Percentiles rank a stretch among this genome's conserved stretches.
phyloP scores from a whole-genome alignment of 2,113 vertebrate species.

The Connochaetes taurinus region DNA sequence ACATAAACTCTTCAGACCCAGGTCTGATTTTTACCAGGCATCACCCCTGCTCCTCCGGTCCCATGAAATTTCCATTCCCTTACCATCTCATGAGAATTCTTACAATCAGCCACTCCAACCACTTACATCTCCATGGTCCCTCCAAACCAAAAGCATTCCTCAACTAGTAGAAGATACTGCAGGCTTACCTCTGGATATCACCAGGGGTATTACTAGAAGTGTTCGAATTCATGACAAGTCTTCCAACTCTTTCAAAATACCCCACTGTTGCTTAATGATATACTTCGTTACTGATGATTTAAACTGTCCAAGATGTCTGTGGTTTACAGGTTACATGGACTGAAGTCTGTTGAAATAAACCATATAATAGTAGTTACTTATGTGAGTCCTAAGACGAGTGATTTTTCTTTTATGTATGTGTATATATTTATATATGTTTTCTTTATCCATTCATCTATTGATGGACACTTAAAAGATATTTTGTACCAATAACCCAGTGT shows the following conservation, averaged over 20 bases:
- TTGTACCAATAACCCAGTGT: background rate
- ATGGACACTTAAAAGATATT: background rate
- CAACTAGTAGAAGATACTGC: background rate
- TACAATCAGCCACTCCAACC: background rate
- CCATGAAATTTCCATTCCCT: background rate
- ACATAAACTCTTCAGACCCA: background rate
- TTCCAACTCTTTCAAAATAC: conserved; percentile 46
- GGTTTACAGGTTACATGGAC: background rate
- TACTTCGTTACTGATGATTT: conserved; percentile 24
- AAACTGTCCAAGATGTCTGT: conserved; percentile 30
- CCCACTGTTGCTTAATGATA: background rate
- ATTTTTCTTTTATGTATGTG: background rate
- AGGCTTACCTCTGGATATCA: conserved; percentile 66
- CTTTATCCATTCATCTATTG: background rate
- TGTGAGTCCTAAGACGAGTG: background rate
- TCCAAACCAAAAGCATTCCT: background rate
- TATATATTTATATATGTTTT: background rate
- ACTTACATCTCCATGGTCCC: background rate
- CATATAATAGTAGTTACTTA: background rate
- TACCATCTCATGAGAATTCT: background rate
- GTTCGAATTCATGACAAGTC: conserved; percentile 56
- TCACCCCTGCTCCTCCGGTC: background rate
- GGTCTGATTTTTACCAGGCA: background rate
- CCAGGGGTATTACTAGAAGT: conserved; percentile 21
- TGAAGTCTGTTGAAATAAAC: conserved; percentile 58